Evolutionary conservation across 1,140 invertebrate genomes (phyloP).

Genomic region (Argopecten irradians): DNA sequence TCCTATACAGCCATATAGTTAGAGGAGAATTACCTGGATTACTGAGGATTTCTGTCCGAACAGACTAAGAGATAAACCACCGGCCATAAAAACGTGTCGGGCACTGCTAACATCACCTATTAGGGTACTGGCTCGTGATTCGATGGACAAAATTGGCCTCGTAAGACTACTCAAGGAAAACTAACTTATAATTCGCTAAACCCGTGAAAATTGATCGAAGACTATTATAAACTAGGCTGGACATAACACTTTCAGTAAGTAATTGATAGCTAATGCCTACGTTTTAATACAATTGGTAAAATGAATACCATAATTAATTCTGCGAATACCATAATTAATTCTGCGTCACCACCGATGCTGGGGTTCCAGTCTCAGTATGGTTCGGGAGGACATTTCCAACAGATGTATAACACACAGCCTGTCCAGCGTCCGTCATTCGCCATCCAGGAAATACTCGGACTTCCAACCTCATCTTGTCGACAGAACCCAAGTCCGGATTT

Average conservation of each 20-base stretch:
- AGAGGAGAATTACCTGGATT: slow-evolving; percentile 9
- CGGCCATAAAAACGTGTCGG: not conserved
- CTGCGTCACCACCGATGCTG: slow-evolving; percentile 29
- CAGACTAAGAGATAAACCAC: slow-evolving; percentile 8
- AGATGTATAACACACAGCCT: slow-evolving; percentile 37
- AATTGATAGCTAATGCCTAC: not conserved
- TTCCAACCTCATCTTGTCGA: slow-evolving; percentile 42
- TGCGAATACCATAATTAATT: not conserved
- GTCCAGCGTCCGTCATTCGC: slow-evolving; percentile 47
- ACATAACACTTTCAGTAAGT: not conserved
- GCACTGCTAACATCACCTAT: not conserved
- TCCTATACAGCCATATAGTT: not conserved
- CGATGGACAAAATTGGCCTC: slow-evolving; percentile 14
- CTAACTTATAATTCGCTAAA: not conserved
- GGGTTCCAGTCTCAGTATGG: slow-evolving; percentile 41
- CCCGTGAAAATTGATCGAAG: not conserved
- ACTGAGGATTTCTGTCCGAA: not conserved
- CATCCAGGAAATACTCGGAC: slow-evolving; percentile 54
- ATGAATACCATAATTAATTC: slow-evolving; percentile 3
- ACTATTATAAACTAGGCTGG: not conserved
- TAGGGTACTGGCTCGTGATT: slow-evolving; percentile 2
- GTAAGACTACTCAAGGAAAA: slow-evolving; percentile 17
- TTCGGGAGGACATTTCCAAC: slow-evolving; percentile 36
- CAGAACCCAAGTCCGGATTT: slow-evolving; percentile 50
- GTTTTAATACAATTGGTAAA: not conserved